A percentile compares a stretch with the other conserved stretches of the same genome.
These are phyloP conservation scores for Silurus glanis DNA, from an alignment of 2,113 vertebrate species.

Conservation along the genomic window DNA sequence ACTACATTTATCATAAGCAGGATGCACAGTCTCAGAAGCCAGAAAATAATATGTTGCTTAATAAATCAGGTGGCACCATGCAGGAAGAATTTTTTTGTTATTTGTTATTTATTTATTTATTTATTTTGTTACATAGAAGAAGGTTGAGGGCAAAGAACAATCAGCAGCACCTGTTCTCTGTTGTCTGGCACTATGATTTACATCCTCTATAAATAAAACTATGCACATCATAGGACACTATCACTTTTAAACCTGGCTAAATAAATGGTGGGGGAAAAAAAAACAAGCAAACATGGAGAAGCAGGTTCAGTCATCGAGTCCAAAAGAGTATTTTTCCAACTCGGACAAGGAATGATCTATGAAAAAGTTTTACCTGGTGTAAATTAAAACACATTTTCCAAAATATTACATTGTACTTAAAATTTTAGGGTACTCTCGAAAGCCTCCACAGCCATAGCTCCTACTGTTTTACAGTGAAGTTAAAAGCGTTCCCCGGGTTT, in stretches of 20 bases:
- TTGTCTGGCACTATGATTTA: conserved; percentile 12
- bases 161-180: conserved; percentile 29
- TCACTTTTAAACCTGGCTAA: not conserved
- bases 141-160: conserved; percentile 15
- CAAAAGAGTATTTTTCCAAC: not conserved
- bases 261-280: not conserved
- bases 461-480: conserved; percentile 45
- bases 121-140: not conserved
- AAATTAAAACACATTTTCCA: conserved; percentile 20
- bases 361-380: conserved; percentile 15
- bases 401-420: not conserved
- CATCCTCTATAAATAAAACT: conserved; percentile 19
- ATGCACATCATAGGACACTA: not conserved
- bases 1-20: conserved; percentile 55
- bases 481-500: conserved; percentile 58
- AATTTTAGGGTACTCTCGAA: not conserved
- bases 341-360: not conserved
- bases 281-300: not conserved
- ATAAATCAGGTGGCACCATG: conserved; percentile 56
- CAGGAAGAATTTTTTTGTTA: conserved; percentile 8
- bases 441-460: conserved; percentile 16
- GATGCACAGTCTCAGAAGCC: conserved; percentile 48
- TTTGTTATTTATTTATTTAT: not conserved
- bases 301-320: not conserved
- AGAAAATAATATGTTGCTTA: conserved; percentile 53